Percentiles rank a stretch among this genome's conserved stretches.
phyloP scores from a whole-genome alignment of 2,113 vertebrate species.

The Abramis brama region DNA sequence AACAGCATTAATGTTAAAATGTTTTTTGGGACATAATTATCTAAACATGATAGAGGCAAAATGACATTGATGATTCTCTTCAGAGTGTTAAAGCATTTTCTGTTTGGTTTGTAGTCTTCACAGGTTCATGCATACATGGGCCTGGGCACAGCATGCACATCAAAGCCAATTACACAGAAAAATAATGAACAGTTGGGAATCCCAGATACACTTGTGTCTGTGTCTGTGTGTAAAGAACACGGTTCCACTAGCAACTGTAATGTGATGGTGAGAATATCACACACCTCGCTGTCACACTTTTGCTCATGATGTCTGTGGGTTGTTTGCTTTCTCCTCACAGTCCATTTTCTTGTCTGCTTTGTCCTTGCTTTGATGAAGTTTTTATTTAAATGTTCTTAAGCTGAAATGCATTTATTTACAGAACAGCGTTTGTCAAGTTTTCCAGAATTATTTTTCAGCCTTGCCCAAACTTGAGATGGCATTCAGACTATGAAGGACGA shows the following conservation, averaged over 20 bases:
- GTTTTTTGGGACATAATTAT: not conserved
- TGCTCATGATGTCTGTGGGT: not conserved
- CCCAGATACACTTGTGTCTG: slow-evolving; percentile 39
- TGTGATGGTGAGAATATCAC: slow-evolving; percentile 6
- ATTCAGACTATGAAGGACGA: not conserved
- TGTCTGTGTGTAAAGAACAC: slow-evolving; percentile 12
- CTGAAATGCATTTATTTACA: no score
- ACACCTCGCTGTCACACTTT: not conserved
- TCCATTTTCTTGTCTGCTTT: not conserved
- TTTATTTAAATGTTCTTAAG: no score
- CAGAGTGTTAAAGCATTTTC: slow-evolving; percentile 33
- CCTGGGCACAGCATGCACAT: slow-evolving; percentile 62
- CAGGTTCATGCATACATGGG: slow-evolving; percentile 56
- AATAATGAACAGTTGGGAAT: slow-evolving; percentile 69
- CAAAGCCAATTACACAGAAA: slow-evolving; percentile 70
- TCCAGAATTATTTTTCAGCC: not conserved
- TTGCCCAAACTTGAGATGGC: not conserved
- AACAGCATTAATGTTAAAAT: not conserved
- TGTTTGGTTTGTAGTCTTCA: slow-evolving; percentile 58
- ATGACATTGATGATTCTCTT: not conserved
- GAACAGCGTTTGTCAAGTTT: not conserved
- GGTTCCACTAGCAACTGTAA: not conserved
- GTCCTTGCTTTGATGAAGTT: not conserved
- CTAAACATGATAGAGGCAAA: no score
- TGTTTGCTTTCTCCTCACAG: not conserved